A percentile compares a stretch with the other conserved stretches of the same genome.
Conservation (phyloP, 1,140 invertebrate genomes). For the Zophobas atratus region DNA sequence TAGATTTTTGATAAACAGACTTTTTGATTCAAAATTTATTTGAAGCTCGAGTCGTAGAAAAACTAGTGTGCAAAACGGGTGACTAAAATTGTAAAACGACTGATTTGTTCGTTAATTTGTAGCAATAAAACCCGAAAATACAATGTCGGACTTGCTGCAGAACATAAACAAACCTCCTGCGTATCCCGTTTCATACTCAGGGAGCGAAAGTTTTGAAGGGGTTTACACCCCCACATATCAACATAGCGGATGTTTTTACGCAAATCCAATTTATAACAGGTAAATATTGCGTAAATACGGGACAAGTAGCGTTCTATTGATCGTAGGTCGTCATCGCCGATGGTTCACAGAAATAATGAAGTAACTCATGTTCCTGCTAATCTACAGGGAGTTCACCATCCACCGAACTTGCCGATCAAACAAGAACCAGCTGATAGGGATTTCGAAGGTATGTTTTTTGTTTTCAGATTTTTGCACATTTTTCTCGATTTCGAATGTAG, state of each 20-base stretch:
- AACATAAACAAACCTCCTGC: slow-evolving; percentile 57
- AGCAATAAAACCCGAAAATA: slow-evolving; percentile 60
- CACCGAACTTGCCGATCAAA: slow-evolving; percentile 58
- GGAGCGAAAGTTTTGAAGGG: slow-evolving; percentile 60
- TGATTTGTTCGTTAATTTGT: slow-evolving; percentile 43
- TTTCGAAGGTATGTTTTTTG: slow-evolving; percentile 59
- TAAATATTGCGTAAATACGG: not conserved
- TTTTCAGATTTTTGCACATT: not conserved
- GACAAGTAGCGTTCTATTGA: slow-evolving; percentile 7
- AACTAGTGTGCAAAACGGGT: too few relatives aligned
- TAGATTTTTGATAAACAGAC: too few relatives aligned
- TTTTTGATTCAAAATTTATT: too few relatives aligned
- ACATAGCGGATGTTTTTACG: slow-evolving; percentile 63
- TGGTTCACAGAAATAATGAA: slow-evolving; percentile 23
- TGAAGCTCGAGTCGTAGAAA: too few relatives aligned
- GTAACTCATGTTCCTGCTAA: slow-evolving; percentile 3
- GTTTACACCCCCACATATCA: slow-evolving; percentile 61
- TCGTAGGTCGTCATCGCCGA: slow-evolving; percentile 29
- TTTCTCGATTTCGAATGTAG: too few relatives aligned
- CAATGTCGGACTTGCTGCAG: slow-evolving; percentile 58
- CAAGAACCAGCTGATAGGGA: slow-evolving; percentile 65
- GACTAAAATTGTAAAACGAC: not conserved
- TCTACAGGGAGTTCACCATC: slow-evolving; percentile 32
- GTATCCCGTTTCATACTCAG: slow-evolving; percentile 53
- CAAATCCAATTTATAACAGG: slow-evolving; percentile 60